Percentiles rank a stretch among this genome's conserved stretches.
Evolutionary conservation across 2,888 invertebrate genomes (phyloP).

Genomic region (Meteorus colon): DNA sequence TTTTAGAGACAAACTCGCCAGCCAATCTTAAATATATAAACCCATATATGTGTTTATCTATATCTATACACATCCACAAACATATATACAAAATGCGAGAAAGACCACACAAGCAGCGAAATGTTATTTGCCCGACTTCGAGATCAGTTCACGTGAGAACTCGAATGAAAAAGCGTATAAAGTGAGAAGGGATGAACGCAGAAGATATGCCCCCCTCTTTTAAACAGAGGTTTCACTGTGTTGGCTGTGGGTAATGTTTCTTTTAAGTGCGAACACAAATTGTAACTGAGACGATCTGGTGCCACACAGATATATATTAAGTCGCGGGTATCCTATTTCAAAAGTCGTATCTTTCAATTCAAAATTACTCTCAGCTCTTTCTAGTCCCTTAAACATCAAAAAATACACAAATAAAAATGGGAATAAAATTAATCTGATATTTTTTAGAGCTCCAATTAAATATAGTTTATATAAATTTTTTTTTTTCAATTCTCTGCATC

Average conservation of each 20-base stretch:
- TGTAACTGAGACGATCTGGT: conserved; percentile 70
- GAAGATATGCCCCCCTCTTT: conserved; percentile 50
- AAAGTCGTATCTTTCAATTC: conserved; percentile 60
- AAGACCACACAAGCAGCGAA: conserved; percentile 67
- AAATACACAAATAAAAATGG: background rate
- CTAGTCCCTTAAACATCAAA: background rate
- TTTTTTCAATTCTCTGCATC: background rate
- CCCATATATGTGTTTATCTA: conserved; percentile 12
- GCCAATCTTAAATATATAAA: conserved; percentile 23
- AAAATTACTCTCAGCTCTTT: conserved; percentile 27
- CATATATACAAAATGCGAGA: conserved; percentile 39
- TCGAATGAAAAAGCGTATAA: conserved; percentile 14
- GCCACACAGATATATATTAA: conserved; percentile 59
- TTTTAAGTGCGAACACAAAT: conserved; percentile 73
- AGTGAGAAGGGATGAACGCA: conserved; percentile 35
- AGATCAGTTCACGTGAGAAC: conserved; percentile 45
- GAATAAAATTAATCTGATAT: conserved; percentile 9
- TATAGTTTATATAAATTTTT: background rate
- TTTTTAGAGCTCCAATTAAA: background rate
- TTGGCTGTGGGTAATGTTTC: conserved; percentile 68
- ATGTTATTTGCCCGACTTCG: conserved; percentile 38
- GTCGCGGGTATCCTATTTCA: conserved; percentile 68
- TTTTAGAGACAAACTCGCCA: conserved; percentile 31
- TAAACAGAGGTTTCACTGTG: background rate
- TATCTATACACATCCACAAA: background rate